Evolutionary conservation across 2,888 invertebrate genomes (phyloP).

Genomic region (Alsophila aescularia): DNA sequence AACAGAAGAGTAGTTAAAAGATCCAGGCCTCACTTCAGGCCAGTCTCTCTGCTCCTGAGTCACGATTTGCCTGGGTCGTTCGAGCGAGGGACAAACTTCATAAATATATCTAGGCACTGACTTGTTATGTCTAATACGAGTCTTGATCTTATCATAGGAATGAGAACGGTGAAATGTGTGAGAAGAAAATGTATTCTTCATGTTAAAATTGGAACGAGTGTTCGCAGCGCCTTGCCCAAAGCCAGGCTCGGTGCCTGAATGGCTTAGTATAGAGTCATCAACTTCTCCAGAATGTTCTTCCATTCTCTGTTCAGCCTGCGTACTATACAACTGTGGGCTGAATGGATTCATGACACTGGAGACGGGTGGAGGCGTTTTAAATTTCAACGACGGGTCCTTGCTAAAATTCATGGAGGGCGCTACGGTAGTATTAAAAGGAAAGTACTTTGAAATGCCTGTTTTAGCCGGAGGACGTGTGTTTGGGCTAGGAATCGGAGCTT

Average conservation of each 20-base stretch:
- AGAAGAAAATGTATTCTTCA: background rate
- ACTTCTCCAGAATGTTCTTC: background rate
- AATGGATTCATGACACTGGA: slow-evolving; percentile 37
- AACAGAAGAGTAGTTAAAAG: slow-evolving; percentile 43
- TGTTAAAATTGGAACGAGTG: slow-evolving; percentile 1
- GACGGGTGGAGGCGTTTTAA: slow-evolving; percentile 20
- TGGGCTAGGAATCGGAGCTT: slow-evolving; percentile 20
- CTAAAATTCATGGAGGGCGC: slow-evolving; percentile 15
- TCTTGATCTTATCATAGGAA: slow-evolving; percentile 19
- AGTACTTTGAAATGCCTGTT: slow-evolving; percentile 49
- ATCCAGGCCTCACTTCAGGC: slow-evolving; percentile 43
- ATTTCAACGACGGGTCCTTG: slow-evolving; percentile 16
- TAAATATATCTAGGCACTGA: slow-evolving; percentile 8
- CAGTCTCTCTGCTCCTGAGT: slow-evolving; percentile 45
- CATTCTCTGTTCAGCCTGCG: slow-evolving; percentile 22
- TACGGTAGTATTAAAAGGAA: slow-evolving; percentile 45
- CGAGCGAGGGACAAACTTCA: slow-evolving; percentile 36
- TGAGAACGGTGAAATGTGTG: slow-evolving; percentile 2
- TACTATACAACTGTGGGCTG: slow-evolving; percentile 38
- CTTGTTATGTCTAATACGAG: slow-evolving; percentile 18
- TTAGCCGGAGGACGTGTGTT: slow-evolving; percentile 1
- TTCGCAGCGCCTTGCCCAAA: slow-evolving; percentile 3
- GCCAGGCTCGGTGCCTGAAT: background rate
- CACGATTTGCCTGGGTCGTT: slow-evolving; percentile 42
- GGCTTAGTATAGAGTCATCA: background rate